Conservation (phyloP, 2,113 vertebrate species). For the Nicator chloris region DNA sequence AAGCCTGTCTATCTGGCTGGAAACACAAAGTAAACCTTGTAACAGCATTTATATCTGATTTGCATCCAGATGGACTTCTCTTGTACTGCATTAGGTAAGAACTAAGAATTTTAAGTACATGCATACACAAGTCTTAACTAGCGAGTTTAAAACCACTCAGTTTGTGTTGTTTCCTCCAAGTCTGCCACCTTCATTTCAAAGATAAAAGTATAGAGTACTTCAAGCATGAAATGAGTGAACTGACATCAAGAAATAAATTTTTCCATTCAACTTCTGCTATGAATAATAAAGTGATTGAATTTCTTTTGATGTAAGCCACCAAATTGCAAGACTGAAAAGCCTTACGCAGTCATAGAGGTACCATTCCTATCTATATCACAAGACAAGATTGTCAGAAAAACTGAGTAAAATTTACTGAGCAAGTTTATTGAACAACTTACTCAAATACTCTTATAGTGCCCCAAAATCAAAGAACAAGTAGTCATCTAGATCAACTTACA, state of each 20-base stretch:
- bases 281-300: slow-evolving; percentile 15
- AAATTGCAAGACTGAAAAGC: not conserved
- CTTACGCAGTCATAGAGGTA: not conserved
- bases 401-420: not conserved
- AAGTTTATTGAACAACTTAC: not conserved
- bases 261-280: not conserved
- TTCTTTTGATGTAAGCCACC: slow-evolving; percentile 13
- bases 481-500: not conserved
- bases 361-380: not conserved
- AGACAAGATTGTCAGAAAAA: not conserved
- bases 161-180: not conserved
- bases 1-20: not conserved
- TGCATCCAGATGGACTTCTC: not conserved
- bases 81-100: not conserved
- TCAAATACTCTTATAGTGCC: not conserved
- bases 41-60: not conserved
- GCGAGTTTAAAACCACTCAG: not conserved
- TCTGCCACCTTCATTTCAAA: not conserved
- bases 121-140: not conserved
- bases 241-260: slow-evolving; percentile 35
- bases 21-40: not conserved
- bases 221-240: slow-evolving; percentile 13
- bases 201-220: slow-evolving; percentile 7
- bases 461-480: not conserved
- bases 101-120: not conserved